These are phyloP conservation scores for Hiodon tergisus DNA, from an alignment of 2,113 vertebrate genomes.

Conservation along the genomic window DNA sequence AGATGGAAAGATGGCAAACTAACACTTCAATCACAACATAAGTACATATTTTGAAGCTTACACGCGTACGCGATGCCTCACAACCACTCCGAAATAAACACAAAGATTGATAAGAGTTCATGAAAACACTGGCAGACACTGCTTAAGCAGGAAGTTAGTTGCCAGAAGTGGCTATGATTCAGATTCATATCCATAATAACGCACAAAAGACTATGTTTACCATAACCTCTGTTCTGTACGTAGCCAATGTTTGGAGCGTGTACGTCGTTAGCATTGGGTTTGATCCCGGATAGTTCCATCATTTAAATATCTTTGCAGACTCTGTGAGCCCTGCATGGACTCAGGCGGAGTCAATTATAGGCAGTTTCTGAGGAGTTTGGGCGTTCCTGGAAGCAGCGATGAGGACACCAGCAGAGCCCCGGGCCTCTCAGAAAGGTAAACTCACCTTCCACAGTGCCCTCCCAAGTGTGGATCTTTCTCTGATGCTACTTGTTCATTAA, in stretches of 20 bases:
- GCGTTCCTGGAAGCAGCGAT: constrained; percentile 32
- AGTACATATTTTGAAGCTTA: too few relatives aligned
- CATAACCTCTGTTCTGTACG: too few relatives aligned
- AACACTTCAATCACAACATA: too few relatives aligned
- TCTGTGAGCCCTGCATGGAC: constrained; percentile 53
- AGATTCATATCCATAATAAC: too few relatives aligned
- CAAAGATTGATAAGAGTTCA: not conserved
- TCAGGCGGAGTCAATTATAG: constrained; percentile 47
- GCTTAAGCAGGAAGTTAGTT: not conserved
- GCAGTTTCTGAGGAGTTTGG: constrained; percentile 50
- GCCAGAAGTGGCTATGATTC: not conserved
- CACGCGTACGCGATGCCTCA: too few relatives aligned
- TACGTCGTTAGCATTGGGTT: not conserved
- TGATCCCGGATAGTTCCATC: not conserved
- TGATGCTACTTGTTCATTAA: too few relatives aligned
- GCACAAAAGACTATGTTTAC: too few relatives aligned
- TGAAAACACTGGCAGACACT: too few relatives aligned
- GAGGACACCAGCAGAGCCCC: constrained; percentile 24
- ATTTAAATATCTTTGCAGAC: constrained; percentile 34
- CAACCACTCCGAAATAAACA: not conserved
- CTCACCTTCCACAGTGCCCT: too few relatives aligned
- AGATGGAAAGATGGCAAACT: too few relatives aligned
- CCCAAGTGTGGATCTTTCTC: too few relatives aligned
- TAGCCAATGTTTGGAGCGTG: too few relatives aligned
- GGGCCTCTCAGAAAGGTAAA: constrained; percentile 40